A percentile compares a stretch with the other conserved stretches of the same genome.
Evolutionary conservation across 2,888 invertebrate genomes (phyloP).

Genomic region (Cryptocephalus moraei): DNA sequence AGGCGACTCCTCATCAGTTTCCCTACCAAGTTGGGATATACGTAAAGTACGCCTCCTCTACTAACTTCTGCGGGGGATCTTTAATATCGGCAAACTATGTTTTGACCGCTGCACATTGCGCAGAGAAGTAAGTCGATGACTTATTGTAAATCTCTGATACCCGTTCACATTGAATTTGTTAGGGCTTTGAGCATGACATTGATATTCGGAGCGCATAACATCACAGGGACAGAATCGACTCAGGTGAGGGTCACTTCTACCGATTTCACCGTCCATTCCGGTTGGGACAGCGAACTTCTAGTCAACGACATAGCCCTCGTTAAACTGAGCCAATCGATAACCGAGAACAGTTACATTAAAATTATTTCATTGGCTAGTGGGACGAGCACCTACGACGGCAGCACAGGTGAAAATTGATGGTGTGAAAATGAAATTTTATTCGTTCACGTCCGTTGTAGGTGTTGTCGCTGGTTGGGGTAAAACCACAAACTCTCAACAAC

Average conservation of each 20-base stretch:
- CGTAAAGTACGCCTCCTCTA: constrained; percentile 4
- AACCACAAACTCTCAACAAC: too few relatives aligned
- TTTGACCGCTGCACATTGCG: constrained; percentile 19
- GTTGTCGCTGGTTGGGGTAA: too few relatives aligned
- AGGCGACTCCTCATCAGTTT: constrained; percentile 11
- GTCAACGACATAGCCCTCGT: constrained; percentile 37
- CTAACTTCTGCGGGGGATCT: constrained; percentile 18
- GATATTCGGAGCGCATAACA: constrained; percentile 24
- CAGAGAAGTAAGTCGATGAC: constrained; percentile 10
- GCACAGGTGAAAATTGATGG: constrained; percentile 3
- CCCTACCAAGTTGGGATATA: constrained; percentile 17
- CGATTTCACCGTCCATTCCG: constrained; percentile 31
- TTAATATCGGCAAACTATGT: constrained; percentile 14
- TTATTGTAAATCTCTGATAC: neutral
- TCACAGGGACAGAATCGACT: constrained; percentile 23
- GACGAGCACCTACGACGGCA: constrained; percentile 6
- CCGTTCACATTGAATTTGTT: neutral
- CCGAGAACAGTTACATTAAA: constrained; percentile 10
- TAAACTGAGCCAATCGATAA: constrained; percentile 11
- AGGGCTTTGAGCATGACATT: constrained; percentile 5
- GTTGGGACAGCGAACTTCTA: constrained; percentile 28
- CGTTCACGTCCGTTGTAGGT: too few relatives aligned
- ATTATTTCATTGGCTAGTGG: constrained; percentile 12
- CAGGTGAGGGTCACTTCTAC: constrained; percentile 21
- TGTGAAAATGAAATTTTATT: too few relatives aligned